Evolutionary conservation across 1,140 invertebrate genomes (phyloP), one percentile per base, ranked within the genome.

Genomic region (Lanistes nyassanus): DNA sequence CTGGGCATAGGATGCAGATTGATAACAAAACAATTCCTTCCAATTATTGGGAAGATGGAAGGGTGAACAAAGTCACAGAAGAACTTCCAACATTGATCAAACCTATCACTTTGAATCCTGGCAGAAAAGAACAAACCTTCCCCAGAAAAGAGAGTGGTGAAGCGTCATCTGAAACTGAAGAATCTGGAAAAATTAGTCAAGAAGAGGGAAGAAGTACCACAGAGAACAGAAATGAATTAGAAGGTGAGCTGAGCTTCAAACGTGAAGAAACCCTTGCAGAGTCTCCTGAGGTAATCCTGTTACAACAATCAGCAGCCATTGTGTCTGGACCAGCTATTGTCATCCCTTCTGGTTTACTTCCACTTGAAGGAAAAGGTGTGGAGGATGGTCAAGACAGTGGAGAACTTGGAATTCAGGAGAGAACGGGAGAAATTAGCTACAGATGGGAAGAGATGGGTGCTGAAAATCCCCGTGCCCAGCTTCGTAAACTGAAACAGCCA

Each of bases 141-240:
- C 64, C 58, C 42, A 62, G 55, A 68, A 39, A 53, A 16, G 67
- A 78, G 29, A 74, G 51, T 37, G 74, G 53, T 69, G 77, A 80
- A 53, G 67, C 58, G 7, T 75, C 64, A 60, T 51, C 78, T 64
- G 76, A 79, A 60, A 77, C 75, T 55, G 76, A 83, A 37, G 67
- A 76, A 34, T 39, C 19, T 9, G 29, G 19, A 58, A 31, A 64
- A 39, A 71, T 37, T 16, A 67, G 53, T 23, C 34, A 56, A 37
- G 47, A 68, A 68, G 64, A 66, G 21, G 37, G 0, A 58, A 55
- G 42, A 16, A 9, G 19, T 9, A 16, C n/a, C 67, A 7, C 39
- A 3, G 13, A 42, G 66, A 68, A 79, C 34, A 51, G 55, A 3
- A 47, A 21, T 70, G 70, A 70, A 55, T 13, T 39, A 42, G 55